phyloP scores from a whole-genome alignment of 53 echinoderm and acorn worm genomes.

The Mesocentrotus franciscanus region DNA sequence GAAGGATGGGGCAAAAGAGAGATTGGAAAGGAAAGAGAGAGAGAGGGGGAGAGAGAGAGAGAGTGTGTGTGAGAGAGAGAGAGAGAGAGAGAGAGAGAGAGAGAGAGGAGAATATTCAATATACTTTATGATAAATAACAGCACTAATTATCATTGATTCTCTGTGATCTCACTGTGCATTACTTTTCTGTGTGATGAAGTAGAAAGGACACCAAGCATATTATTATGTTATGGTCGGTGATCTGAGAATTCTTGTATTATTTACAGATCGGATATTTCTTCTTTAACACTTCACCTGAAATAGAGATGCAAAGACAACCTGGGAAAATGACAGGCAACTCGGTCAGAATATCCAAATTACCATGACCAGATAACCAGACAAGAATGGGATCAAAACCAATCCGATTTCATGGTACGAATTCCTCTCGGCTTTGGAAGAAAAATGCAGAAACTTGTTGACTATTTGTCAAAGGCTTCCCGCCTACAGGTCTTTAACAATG shows the following conservation, averaged over 20 bases:
- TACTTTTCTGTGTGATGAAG: no score
- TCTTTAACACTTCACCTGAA: neutral
- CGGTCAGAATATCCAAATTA: neutral
- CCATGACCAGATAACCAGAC: neutral
- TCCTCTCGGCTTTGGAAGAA: neutral
- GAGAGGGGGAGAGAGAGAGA: no score
- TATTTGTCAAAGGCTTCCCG: neutral
- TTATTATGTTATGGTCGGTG: neutral
- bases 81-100: no score
- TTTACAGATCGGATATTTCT: slow-evolving; percentile 44
- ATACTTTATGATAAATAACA: no score
- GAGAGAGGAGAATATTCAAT: no score
- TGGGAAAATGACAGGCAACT: slow-evolving; percentile 12
- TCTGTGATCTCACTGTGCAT: no score
- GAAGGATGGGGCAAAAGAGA: no score
- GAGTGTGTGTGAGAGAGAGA: no score
- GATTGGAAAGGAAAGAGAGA: no score
- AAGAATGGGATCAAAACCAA: slow-evolving; percentile 12
- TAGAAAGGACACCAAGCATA: no score
- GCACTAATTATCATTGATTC: no score
- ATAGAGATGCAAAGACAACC: neutral
- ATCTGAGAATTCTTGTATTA: slow-evolving; percentile 12
- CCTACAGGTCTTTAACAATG: slow-evolving; percentile 52
- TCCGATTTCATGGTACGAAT: slow-evolving; percentile 15
- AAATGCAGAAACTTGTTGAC: slow-evolving; percentile 46